These are phyloP conservation scores for Leptobrachium leishanense DNA, from an alignment of 2,113 vertebrate species.

Conservation along the genomic window DNA sequence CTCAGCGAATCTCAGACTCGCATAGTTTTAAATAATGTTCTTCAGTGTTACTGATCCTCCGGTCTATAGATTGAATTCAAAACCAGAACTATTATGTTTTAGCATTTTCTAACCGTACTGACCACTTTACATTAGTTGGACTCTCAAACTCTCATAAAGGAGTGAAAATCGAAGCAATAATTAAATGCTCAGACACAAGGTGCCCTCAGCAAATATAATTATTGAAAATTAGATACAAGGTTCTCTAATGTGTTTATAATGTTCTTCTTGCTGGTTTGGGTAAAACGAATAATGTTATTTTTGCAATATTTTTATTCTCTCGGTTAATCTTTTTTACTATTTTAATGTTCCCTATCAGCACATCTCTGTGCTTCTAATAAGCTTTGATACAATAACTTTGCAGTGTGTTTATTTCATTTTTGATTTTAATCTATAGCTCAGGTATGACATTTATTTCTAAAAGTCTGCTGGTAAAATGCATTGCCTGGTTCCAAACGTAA, in stretches of 20 bases:
- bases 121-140: conserved; percentile 1
- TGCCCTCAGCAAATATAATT: conserved; percentile 1
- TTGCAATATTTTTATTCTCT: conserved; percentile 20
- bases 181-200: conserved; percentile 7
- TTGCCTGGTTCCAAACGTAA: conserved; percentile 5
- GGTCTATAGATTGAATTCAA: too few relatives aligned
- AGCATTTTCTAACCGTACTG: too few relatives aligned
- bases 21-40: too few relatives aligned
- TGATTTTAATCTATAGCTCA: conserved; percentile 14
- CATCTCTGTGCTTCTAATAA: conserved; percentile 22
- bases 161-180: conserved; percentile 19
- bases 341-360: conserved; percentile 29
- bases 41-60: too few relatives aligned
- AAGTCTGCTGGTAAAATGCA: conserved; percentile 10
- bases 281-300: conserved; percentile 33
- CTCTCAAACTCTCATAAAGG: not conserved
- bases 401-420: conserved; percentile 9
- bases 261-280: conserved; percentile 9
- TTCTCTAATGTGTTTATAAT: conserved; percentile 3
- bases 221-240: not conserved
- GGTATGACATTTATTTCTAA: conserved; percentile 12
- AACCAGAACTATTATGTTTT: too few relatives aligned
- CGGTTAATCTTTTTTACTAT: conserved; percentile 15
- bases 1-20: too few relatives aligned
- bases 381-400: conserved; percentile 12